Evolutionary conservation across 2,888 invertebrate genomes (phyloP).

Genomic region (Endotricha flammealis): DNA sequence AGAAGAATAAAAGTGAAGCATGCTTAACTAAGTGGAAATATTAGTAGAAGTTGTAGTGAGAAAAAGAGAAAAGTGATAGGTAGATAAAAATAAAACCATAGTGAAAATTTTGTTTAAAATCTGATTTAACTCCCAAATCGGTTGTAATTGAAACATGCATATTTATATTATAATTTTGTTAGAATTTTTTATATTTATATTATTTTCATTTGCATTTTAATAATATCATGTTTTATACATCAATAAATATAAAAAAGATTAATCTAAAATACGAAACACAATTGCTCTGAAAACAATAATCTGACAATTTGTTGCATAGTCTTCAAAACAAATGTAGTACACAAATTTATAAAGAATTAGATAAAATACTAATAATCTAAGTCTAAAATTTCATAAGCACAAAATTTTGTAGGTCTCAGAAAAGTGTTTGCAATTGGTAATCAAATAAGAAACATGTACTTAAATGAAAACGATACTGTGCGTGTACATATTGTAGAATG

Average conservation of each 20-base stretch:
- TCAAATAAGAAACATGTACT: background rate
- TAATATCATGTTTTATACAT: background rate
- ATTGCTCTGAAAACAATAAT: background rate
- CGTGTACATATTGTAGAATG: background rate
- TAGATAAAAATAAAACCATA: background rate
- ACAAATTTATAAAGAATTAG: background rate
- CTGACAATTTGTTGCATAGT: background rate
- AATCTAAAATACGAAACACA: background rate
- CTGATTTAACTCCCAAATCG: background rate
- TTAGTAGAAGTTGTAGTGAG: no score
- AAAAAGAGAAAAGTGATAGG: background rate
- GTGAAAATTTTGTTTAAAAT: background rate
- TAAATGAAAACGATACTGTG: background rate
- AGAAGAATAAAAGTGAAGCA: constrained; percentile 15
- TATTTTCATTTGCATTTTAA: background rate
- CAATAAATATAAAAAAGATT: background rate
- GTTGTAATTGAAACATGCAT: background rate
- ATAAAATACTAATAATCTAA: background rate
- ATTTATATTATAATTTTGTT: constrained; percentile 11
- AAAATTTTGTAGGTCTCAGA: background rate
- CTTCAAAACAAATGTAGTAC: background rate
- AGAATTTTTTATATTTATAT: background rate
- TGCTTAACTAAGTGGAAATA: constrained; percentile 1
- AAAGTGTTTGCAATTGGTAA: background rate
- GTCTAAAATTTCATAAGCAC: constrained; percentile 23